phyloP scores from a whole-genome alignment of 2,888 invertebrate species.

The Drosophila anomalata region DNA sequence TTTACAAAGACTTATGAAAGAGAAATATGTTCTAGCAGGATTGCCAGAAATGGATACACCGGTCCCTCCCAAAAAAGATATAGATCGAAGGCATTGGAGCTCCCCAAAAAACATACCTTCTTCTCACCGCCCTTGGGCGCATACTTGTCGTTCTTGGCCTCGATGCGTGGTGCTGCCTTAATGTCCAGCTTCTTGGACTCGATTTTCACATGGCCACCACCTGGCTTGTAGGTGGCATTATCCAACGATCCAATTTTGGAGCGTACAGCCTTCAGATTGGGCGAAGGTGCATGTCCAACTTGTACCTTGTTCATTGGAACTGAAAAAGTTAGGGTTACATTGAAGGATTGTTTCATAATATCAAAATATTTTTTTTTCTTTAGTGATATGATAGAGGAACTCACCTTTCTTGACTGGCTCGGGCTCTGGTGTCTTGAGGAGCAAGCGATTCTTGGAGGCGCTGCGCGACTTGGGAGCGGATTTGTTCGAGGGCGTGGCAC shows the following conservation, averaged over 20 bases:
- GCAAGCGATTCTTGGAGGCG: constrained; percentile 83
- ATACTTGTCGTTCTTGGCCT: constrained; percentile 95
- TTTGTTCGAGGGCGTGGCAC: constrained; percentile 84
- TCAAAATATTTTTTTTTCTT: background rate
- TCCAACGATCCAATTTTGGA: constrained; percentile 96
- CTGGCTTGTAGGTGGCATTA: constrained; percentile 95
- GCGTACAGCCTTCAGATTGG: constrained; percentile 94
- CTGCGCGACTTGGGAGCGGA: constrained; percentile 83
- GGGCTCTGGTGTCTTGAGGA: constrained; percentile 89
- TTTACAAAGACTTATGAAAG: constrained; percentile 41
- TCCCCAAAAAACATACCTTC: constrained; percentile 87
- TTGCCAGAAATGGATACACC: constrained; percentile 22
- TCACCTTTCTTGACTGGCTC: constrained; percentile 90
- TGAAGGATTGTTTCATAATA: too few species aligned
- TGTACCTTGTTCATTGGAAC: constrained; percentile 97
- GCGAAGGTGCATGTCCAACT: constrained; percentile 95
- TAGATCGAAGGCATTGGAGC: background rate
- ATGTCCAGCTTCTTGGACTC: constrained; percentile 94
- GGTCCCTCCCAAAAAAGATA: constrained; percentile 15
- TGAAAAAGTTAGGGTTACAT: constrained; percentile 70
- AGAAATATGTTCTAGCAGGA: constrained; percentile 9
- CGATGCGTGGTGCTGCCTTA: constrained; percentile 93
- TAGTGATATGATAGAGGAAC: background rate
- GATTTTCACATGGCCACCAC: constrained; percentile 94
- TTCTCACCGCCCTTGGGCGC: constrained; percentile 94